Percentiles rank a stretch among this genome's conserved stretches.
Conservation (phyloP, 2,888 invertebrate species). For the Cryptus viduatorius region DNA sequence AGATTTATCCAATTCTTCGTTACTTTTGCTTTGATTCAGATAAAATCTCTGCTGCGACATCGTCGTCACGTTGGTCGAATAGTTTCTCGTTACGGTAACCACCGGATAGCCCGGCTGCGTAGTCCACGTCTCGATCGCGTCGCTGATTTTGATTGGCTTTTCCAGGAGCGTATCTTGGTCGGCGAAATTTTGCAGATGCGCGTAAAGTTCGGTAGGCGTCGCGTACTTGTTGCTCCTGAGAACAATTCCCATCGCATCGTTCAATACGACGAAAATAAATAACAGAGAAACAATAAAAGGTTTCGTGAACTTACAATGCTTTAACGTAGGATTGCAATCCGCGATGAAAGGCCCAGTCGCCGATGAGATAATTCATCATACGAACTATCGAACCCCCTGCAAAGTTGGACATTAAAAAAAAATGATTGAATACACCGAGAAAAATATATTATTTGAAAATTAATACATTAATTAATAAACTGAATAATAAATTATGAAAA, state of each 20-base stretch:
- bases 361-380: constrained; percentile 61
- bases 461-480: no score
- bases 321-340: constrained; percentile 61
- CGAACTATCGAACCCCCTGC: constrained; percentile 64
- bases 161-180: constrained; percentile 70
- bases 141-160: constrained; percentile 71
- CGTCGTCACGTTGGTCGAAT: constrained; percentile 74
- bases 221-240: constrained; percentile 63
- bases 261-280: not conserved
- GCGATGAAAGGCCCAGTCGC: constrained; percentile 56
- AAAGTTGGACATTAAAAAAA: not conserved
- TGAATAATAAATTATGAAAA: no score
- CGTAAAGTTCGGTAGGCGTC: constrained; percentile 88
- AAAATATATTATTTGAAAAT: no score
- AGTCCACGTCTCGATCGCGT: constrained; percentile 91
- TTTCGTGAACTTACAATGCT: constrained; percentile 33
- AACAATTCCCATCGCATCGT: not conserved
- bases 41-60: constrained; percentile 87
- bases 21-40: constrained; percentile 77
- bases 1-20: constrained; percentile 37
- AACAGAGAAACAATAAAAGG: not conserved
- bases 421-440: not conserved
- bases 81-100: constrained; percentile 87
- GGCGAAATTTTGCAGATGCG: constrained; percentile 85
- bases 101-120: constrained; percentile 90